Base-by-base conservation (phyloP, 2,113 vertebrate species). In the Alouatta palliata region DNA sequence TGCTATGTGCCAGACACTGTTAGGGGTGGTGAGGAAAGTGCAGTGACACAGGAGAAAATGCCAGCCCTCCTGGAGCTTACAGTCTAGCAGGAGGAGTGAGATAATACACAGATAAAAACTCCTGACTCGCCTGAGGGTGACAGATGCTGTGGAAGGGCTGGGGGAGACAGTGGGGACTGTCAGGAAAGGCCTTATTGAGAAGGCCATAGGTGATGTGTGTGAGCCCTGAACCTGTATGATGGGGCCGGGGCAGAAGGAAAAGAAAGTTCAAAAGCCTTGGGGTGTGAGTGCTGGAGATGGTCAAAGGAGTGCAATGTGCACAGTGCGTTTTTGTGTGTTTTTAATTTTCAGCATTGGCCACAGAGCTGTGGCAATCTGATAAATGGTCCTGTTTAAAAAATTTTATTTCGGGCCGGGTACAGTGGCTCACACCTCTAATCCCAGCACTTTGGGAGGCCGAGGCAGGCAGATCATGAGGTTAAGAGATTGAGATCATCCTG, bases 261-360 rank as follows among this genome's bases (percentile, higher is more conserved):
- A 47, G 37, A n/a, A 3, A 79, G 61, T 6, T 61, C 76, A 21
- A 2, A 25, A 30, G 17, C 32, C 49, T 56, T 73, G 82, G 66
- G 23, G 6, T 21, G 25, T 23, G 37, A 23, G 49, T 23, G 0
- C 0, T n/a, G 45, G 27, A 54, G 68, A 87, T n/a, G 45, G 40
- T 56, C 85, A 64, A 9, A 66, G 68, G 64, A 32, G 16, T 35
- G 8, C 37, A 20, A 8, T 8, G 43, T 37, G 49, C 23, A 10
- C 3, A 21, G 32, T 14, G 45, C 17, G 3, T 16, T 61, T n/a
- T 45, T 64, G 25, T 49, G 54, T 61, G 9, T 16, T 68, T 64
- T n/a, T 70, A 32, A 12, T 19, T 84, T 92, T 70, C 52, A 47
- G 43, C 21, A 0, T 21, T 71, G 81, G 19, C 37, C 19, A 0